Base-by-base conservation (phyloP, 2,113 vertebrate species). In the Cettia cetti region DNA sequence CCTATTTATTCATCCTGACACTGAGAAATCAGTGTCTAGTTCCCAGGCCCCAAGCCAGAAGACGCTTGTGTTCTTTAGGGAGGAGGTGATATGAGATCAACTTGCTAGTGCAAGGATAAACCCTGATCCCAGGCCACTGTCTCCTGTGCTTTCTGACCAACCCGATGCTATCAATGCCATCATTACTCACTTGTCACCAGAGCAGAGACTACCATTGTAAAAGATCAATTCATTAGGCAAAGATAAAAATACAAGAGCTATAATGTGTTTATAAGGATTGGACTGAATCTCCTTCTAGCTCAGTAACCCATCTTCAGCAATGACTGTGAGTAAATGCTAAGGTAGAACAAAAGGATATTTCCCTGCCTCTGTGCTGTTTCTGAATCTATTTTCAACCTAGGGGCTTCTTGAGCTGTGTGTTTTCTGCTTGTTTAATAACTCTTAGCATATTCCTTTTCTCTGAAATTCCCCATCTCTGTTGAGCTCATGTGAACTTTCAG, bases 21-120 rank as follows among this genome's bases (percentile, higher is more conserved):
- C 92, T 89, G 61, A 95, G 72, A 92, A 89, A 95, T 84, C 54
- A 71, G 75, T 54, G 86, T 74, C 87, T 85, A 37, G 83, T 97
- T 97, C 96, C 82, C 95, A 96, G 92, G 82, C 92, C 93, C 27
- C 76, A 64, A 74, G 79, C 64, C 56, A 66, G 78, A 89, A 75
- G 47, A 84, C 54, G 40, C 39, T 85, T 92, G 50, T 72, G 60
- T 50, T 92, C 82, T 80, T 92, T 69, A 56, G 80, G 66, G 78
- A 86, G 35, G 63, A 88, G 82, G 22, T 13, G 16, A 69, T 78
- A 35, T 1, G 7, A 57, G 33, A 90, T 57, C 49, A 35, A 10
- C 45, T 66, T 68, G 47, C 79, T 81, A 61, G 33, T 84, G 57
- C 19, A 37, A 53, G 20, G 45, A 49, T 53, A 33, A 76, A 47